Base-by-base conservation (phyloP, 2,113 vertebrate species). In the Carlito syrichta region DNA sequence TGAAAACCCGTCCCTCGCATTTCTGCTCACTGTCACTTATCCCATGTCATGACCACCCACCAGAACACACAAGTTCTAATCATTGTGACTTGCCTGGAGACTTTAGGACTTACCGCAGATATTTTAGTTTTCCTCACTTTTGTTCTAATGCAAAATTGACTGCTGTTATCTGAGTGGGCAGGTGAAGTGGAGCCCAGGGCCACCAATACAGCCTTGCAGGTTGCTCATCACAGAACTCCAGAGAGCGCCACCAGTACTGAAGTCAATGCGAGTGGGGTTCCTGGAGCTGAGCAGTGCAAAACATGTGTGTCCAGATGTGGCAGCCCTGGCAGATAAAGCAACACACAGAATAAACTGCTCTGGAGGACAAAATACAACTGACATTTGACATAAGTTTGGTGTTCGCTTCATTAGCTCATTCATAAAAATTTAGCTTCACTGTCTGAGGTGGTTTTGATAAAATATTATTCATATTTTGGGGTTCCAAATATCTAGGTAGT, bases 341-440 rank as follows among this genome's bases (percentile, higher is more conserved):
- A 96, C 97, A 95, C 40, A 32, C 63, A 96, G 88, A 97, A 95
- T 95, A 90, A 97, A 96, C 73, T 8, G 0, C 22, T 69, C 30
- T 69, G 89, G 7, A 20, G 96, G 95, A 97, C 30, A 27, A 79
- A 91, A 76, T 77, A 13, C 50, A 92, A 93, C 93, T 96, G 74
- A 94, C 45, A 93, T 20, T 96, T 94, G 68, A 25, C 91, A 78
- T 35, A 2, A 25, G 1, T 27, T 63, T 94, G 25, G 8, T 58
- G 9, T 69, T 86, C 54, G 43, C 35, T 35, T 13, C 23, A 58
- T 23, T 56, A 17, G 45, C 9, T 38, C 22, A 62, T 45, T 2
- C 27, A 62, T 54, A 71, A 3, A 69, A 86, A 56, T 22, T 62
- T 58, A 82, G 3, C 20, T 58, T 74, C 19, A 54, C 23, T 22